Conservation (phyloP, 2,797 vertebrate species). For the Pyrocephalus nanus region DNA sequence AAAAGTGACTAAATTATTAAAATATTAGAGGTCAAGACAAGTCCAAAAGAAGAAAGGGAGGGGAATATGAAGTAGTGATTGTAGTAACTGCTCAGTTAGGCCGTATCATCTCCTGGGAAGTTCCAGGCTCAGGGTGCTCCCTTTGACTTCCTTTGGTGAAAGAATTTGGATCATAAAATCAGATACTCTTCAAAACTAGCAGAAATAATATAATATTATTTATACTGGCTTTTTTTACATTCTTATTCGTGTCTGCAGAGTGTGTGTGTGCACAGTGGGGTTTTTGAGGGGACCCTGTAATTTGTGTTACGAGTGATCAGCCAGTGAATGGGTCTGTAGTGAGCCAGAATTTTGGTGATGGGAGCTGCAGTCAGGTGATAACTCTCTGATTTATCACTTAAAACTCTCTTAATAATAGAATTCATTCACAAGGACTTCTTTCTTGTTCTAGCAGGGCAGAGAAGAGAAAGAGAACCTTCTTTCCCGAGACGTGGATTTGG, state of each 20-base stretch:
- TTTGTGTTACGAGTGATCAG: background rate
- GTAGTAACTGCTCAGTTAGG: background rate
- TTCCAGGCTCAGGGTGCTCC: accelerated
- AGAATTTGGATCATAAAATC: background rate
- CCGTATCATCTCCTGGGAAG: background rate
- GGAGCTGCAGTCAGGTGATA: background rate
- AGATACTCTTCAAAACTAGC: too few relatives aligned
- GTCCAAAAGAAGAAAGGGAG: background rate
- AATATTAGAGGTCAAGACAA: background rate
- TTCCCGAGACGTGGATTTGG: slow-evolving; percentile 95
- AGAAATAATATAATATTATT: background rate
- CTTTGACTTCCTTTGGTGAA: background rate
- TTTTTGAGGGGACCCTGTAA: accelerated
- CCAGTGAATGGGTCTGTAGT: background rate
- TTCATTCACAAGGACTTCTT: background rate
- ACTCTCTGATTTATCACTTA: background rate
- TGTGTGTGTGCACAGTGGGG: background rate
- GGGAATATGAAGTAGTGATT: accelerated
- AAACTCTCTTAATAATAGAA: background rate
- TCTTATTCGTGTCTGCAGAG: background rate
- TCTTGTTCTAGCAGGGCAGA: slow-evolving; percentile 79
- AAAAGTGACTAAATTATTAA: background rate
- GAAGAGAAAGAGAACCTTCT: slow-evolving; percentile 91
- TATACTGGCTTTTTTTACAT: background rate
- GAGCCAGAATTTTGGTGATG: background rate